phyloP scores from a whole-genome alignment of 2,797 vertebrate species.

The Poeciliopsis infans region DNA sequence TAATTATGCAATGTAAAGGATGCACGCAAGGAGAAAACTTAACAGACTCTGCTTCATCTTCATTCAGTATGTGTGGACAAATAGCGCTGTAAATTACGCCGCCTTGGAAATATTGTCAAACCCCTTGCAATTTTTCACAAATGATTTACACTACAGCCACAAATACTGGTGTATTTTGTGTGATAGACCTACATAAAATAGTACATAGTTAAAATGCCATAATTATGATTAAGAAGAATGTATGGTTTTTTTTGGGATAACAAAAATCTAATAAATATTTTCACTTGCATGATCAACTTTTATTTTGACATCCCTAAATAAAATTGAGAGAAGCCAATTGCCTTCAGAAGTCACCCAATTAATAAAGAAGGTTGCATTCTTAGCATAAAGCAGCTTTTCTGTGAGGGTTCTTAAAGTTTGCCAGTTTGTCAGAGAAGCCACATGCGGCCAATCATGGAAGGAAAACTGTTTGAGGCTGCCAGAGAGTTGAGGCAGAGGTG shows the following conservation, averaged over 20 bases:
- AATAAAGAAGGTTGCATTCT: neutral
- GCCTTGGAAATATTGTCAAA: neutral
- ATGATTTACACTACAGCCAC: neutral
- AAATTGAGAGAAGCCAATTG: neutral
- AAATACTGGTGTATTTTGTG: neutral
- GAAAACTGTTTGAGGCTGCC: neutral
- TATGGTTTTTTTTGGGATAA: neutral
- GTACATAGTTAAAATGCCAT: neutral
- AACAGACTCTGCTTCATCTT: neutral
- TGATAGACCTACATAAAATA: neutral
- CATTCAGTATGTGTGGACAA: neutral
- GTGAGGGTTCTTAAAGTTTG: neutral
- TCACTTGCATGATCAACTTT: neutral
- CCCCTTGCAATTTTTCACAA: neutral
- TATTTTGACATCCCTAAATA: neutral
- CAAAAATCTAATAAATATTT: neutral
- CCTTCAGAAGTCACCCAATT: neutral
- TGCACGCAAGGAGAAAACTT: constrained; percentile 22
- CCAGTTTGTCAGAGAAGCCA: neutral
- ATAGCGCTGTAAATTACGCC: neutral
- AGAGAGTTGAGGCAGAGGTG: neutral
- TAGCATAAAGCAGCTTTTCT: neutral
- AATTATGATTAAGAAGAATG: neutral
- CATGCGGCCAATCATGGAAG: neutral
- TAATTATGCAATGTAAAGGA: constrained; percentile 47